Evolutionary conservation across 2,113 vertebrate genomes (phyloP), one percentile per base, ranked within the genome.

Genomic region (Planiliza haematocheilus): DNA sequence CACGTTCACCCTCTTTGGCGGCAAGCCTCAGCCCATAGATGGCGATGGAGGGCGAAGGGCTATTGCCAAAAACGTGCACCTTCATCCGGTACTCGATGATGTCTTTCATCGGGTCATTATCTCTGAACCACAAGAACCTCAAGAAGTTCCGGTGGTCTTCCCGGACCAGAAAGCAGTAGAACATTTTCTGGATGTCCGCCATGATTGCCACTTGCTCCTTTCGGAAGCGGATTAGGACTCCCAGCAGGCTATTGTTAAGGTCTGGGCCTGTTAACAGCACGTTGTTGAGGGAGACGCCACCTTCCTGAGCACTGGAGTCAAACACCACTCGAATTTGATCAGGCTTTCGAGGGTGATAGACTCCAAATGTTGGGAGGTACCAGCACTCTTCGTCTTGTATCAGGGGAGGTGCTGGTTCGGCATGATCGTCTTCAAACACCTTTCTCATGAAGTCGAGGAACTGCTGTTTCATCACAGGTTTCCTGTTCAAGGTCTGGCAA

Each of bases 141-240:
- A 45, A n/a, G 9, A 30, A 30, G 58, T 45, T 8, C 10, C 39
- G 0, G 41, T 45, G 21, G 6, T 61, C 39, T 30, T 16, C 17
- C 4, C 1, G 9, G 1, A 53, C 50, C 6, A 43, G 4, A 6
- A 51, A 70, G 17, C 67, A 70, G 6, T 59, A 18, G 10, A 69
- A 58, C 53, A 70, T 50, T 6, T 76, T 56, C 7, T 62, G 42
- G 12, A 70, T 63, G 12, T 77, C 49, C 0, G 51, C 59, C 0
- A 57, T 0, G 7, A 70, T 4, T 0, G 59, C 51, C 3, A 64
- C 17, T 3, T 1, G 17, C 14, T 63, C 50, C 16, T 49, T 67
- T 11, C 34, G 2, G 4, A 62, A 56, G 0, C 8, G 9, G 3
- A 69, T 1, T 0, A 57, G 37, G 2, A 74, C 37, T 0, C 57